Conservation (phyloP, 2,888 invertebrate genomes). For the Acleris cristana region DNA sequence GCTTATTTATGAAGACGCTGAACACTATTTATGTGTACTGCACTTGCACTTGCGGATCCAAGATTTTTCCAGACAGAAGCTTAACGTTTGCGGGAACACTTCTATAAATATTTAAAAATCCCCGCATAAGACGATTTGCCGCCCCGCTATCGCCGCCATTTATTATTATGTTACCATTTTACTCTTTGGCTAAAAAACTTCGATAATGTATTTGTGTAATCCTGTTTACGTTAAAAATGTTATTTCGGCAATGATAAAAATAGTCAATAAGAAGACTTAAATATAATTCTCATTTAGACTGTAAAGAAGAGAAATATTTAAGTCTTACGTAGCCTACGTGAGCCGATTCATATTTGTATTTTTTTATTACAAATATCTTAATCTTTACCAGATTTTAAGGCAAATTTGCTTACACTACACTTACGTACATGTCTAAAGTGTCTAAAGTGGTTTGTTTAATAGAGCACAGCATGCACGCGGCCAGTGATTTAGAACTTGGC, state of each 20-base stretch:
- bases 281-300: too few relatives aligned
- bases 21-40: conserved; percentile 38
- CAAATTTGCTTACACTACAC: too few relatives aligned
- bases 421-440: too few relatives aligned
- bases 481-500: too few relatives aligned
- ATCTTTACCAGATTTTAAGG: too few relatives aligned
- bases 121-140: conserved; percentile 54
- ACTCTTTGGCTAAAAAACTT: neutral
- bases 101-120: conserved; percentile 61
- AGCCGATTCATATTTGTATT: too few relatives aligned
- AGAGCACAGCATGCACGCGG: too few relatives aligned
- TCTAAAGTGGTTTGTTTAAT: too few relatives aligned
- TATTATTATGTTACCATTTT: conserved; percentile 8
- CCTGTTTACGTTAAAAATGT: neutral
- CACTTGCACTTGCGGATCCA: conserved; percentile 39
- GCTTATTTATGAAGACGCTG: conserved; percentile 36
- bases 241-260: neutral
- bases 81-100: conserved; percentile 53
- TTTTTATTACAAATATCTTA: too few relatives aligned
- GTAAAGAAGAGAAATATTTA: too few relatives aligned
- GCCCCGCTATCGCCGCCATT: conserved; percentile 33
- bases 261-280: too few relatives aligned
- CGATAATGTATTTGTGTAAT: neutral
- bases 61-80: conserved; percentile 51
- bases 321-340: too few relatives aligned